Evolutionary conservation across 2,888 invertebrate species (phyloP).

Genomic region (Anorthoa munda): DNA sequence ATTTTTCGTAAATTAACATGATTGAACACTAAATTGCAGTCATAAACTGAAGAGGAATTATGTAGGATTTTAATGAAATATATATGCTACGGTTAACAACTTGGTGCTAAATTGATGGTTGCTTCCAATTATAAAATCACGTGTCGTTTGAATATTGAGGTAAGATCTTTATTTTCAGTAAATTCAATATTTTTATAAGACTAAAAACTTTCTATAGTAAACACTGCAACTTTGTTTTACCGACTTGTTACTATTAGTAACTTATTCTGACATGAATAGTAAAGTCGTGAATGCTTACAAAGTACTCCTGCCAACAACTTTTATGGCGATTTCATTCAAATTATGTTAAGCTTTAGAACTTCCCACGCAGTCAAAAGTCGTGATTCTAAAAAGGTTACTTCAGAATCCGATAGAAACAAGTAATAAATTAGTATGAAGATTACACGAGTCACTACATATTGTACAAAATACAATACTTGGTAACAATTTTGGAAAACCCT

Average conservation of each 20-base stretch:
- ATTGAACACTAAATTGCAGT: slow-evolving; percentile 31
- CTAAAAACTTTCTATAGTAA: neutral
- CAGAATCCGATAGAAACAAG: slow-evolving; percentile 23
- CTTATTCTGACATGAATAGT: slow-evolving; percentile 46
- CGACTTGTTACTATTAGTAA: slow-evolving; percentile 34
- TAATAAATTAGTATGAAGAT: neutral
- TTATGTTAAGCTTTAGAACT: slow-evolving; percentile 49
- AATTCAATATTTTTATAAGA: neutral
- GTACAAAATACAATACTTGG: neutral
- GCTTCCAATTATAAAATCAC: neutral
- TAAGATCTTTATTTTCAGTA: neutral
- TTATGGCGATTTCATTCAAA: slow-evolving; percentile 60
- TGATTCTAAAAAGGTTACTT: slow-evolving; percentile 60
- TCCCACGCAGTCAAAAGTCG: slow-evolving; percentile 59
- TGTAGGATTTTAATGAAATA: neutral
- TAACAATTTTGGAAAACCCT: neutral
- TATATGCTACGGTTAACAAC: neutral
- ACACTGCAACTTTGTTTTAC: slow-evolving; percentile 26
- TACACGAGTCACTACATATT: neutral
- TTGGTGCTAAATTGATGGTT: slow-evolving; percentile 19
- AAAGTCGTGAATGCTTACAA: slow-evolving; percentile 48
- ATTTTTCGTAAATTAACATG: slow-evolving; percentile 27
- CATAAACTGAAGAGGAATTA: slow-evolving; percentile 25
- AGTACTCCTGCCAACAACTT: slow-evolving; percentile 46
- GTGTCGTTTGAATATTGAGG: neutral